Evolutionary conservation across 1,140 invertebrate genomes (phyloP), one percentile per base, ranked within the genome.

Genomic region (Aporrectodea caliginosa): DNA sequence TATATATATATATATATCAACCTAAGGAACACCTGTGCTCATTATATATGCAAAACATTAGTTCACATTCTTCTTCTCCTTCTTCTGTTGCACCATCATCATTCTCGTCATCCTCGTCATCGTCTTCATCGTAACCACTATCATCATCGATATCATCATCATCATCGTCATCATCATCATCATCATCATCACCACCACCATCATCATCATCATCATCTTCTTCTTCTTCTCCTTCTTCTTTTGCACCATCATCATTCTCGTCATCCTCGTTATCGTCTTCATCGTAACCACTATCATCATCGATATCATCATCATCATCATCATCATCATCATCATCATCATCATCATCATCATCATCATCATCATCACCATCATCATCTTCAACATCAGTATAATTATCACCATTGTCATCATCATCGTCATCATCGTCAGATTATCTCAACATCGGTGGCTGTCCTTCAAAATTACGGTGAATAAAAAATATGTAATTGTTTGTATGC

Each of bases 91-190:
- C 43, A 58, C 43, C 22, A 58, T 22, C 43, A 58, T 58, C 43
- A 58, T 22, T 58, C 43, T 58, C 43, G 43, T 22, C 6, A 12
- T 58, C 43, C 6, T 58, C 6, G 43, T 12, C 43, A 58, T 58
- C 43, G 43, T 58, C 22, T 58, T 58, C 22, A 58, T 58, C 43
- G 34, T 74, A 16, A 6, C 29, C 31, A 6, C 29, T 22, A 1
- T 30, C 32, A 74, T 0, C 1, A 29, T 74, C 32, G 1, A 1
- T n/a, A 12, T 74, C 22, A 30, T 1, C 2, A 30, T 74, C 73
- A 32, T 74, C 73, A 32, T 74, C 73, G 16, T 74, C 73, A 74
- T 74, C 73, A 1, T 74, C 73, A 74, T 74, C 73, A 74, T 74
- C 73, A 0, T 74, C 73, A 33, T 74, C 73, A 74, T 33, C 2